Base-by-base conservation (phyloP, 2,888 invertebrate species). In the Andrena haemorrhoa region DNA sequence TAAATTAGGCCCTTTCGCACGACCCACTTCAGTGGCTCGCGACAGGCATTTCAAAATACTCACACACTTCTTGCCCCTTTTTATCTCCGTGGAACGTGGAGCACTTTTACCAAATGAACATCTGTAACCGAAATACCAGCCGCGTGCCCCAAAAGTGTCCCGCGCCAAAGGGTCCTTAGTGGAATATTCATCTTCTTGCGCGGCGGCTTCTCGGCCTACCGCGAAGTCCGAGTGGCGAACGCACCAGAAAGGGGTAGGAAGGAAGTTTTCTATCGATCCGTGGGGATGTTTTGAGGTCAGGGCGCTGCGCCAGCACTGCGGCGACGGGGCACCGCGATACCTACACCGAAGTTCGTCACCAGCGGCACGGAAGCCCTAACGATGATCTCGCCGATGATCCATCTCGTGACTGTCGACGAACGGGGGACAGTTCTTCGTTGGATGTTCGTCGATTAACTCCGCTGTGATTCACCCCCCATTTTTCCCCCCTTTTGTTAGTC, bases 231-330 rank as follows among this genome's bases (percentile, higher is more conserved):
- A 23, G 7, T 74, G 84, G 82, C 73, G 82, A 88, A 82, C 69
- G 82, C 80, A 83, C 78, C 79, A 78, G 78, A 82, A 89, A 87
- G 81, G 66, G 82, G 89, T 88, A 89, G 89, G 89, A 91, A 90
- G 90, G 90, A 91, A 92, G 91, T 92, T 92, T 92, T 91, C 92
- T 91, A 92, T 92, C 92, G 92, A 92, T 92, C 92, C 76, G 85
- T 84, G 85, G 79, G 84, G 84, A 85, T 89, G 90, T 93, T 93
- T 93, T 93, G 93, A 92, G 93, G 93, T 93, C 93, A 93, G 93
- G 93, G 91, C 93, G 93, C 93, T 93, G 93, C 93, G 93, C 92
- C 93, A 93, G 89, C 90, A 90, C 91, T 90, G 91, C 92, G 91
- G 90, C 89, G 88, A 88, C 86, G 85, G 90, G 87, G 86, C 29